Evolutionary conservation across 2,888 invertebrate genomes (phyloP), one percentile per base, ranked within the genome.

Genomic region (Harpalus rubripes): DNA sequence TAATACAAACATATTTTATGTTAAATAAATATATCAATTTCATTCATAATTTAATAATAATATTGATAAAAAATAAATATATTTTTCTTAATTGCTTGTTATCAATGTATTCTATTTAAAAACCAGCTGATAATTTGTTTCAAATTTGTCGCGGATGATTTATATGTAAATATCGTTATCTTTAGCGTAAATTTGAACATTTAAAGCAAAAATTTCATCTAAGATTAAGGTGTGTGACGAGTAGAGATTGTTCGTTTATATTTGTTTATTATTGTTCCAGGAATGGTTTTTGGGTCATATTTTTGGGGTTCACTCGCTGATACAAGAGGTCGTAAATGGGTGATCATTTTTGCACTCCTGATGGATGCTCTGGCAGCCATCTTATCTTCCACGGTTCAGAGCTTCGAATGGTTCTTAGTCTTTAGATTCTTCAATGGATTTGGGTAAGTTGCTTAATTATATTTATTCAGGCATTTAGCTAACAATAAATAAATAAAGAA

Each of bases 291-390:
- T 72, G 95, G 95, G 0, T 95, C 95, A 0, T 94, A 94, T 89
- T 92, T 95, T 87, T 95, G 95, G 95, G 95, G 95, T 3, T 93
- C 94, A 81, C 89, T 95, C 87, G 95, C 95, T 0, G 95, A 96
- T 86, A 92, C 93, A 3, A 91, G 93, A 39, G 96, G 96, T 0
- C 92, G 96, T 65, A 93, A 94, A 90, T 91, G 92, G 84, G 93
- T 95, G n/a, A 93, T 96, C 82, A 92, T 95, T 80, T 92, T 93
- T n/a, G 93, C 94, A 0, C 89, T 95, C 10, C 90, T 94, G 8
- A 89, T 94, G 61, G 94, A 95, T 87, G 93, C 94, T 0, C 79
- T 92, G 0, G 93, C 94, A 0, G 94, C 94, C 18, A 91, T 94
- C 86, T 88, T 92, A 8, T 94, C 94, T 83, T 93, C 94, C 5